A percentile compares a stretch with the other conserved stretches of the same genome.
Conservation (phyloP, 2,888 invertebrate species). For the Orthosia cruda region DNA sequence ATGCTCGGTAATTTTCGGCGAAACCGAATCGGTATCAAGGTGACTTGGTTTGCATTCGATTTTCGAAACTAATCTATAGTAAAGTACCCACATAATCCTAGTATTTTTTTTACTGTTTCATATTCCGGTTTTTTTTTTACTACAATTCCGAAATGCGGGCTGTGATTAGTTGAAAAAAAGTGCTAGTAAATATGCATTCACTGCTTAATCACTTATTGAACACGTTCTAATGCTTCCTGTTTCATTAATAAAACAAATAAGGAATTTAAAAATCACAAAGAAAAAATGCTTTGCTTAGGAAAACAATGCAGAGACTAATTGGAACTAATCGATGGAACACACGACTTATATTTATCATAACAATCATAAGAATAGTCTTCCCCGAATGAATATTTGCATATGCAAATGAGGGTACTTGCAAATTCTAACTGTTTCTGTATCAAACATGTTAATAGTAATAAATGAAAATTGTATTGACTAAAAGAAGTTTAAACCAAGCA, state of each 20-base stretch:
- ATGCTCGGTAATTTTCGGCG: constrained; percentile 52
- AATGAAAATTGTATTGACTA: background rate
- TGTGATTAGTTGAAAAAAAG: background rate
- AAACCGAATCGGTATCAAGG: constrained; percentile 47
- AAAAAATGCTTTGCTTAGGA: constrained; percentile 35
- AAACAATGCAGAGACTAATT: constrained; percentile 71
- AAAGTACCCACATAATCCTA: constrained; percentile 52
- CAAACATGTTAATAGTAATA: constrained; percentile 12
- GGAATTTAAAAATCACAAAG: constrained; percentile 47
- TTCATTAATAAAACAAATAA: constrained; percentile 39
- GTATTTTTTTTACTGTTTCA: constrained; percentile 18
- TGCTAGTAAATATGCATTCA: background rate
- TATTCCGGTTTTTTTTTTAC: constrained; percentile 25
- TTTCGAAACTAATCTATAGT: constrained; percentile 21
- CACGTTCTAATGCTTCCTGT: constrained; percentile 24
- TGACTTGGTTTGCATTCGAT: constrained; percentile 16
- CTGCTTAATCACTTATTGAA: constrained; percentile 5
- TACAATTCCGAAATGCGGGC: constrained; percentile 39
- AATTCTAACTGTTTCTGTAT: constrained; percentile 41
- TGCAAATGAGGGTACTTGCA: constrained; percentile 64
- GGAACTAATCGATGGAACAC: constrained; percentile 71
- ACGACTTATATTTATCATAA: constrained; percentile 64
- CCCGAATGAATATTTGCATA: constrained; percentile 55
- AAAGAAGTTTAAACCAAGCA: background rate
- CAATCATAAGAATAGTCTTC: constrained; percentile 57